Conservation (phyloP, 1,140 invertebrate species). For the Marisa cornuarietis region DNA sequence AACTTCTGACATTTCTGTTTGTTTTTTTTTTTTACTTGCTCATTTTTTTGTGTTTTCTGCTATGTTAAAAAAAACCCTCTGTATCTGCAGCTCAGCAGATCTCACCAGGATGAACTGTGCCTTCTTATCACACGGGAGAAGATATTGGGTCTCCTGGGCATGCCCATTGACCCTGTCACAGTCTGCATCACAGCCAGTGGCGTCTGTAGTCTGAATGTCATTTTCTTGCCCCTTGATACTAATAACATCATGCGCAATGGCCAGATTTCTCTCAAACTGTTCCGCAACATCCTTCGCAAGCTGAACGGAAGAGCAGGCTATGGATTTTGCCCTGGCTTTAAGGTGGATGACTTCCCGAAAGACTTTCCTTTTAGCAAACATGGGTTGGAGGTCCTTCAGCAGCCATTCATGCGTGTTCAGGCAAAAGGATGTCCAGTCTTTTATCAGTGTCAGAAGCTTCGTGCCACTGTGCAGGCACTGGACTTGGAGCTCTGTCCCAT, state of each 20-base stretch:
- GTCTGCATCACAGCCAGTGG: slow-evolving; percentile 7
- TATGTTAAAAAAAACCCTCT: background rate
- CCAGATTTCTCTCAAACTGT: background rate
- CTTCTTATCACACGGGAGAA: slow-evolving; percentile 1
- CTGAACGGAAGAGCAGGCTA: slow-evolving; percentile 18
- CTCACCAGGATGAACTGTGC: slow-evolving; percentile 10
- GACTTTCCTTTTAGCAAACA: background rate
- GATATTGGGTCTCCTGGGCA: background rate
- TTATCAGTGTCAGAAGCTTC: background rate
- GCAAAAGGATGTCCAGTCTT: slow-evolving; percentile 2
- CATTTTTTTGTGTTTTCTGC: background rate
- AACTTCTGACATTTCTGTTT: background rate
- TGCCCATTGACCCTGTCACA: slow-evolving; percentile 1
- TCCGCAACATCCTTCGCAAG: slow-evolving; percentile 11
- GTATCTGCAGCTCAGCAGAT: slow-evolving; percentile 11
- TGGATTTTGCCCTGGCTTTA: slow-evolving; percentile 22
- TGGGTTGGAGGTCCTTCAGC: slow-evolving; percentile 7
- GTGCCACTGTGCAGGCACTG: background rate
- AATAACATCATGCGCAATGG: background rate
- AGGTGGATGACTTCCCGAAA: slow-evolving; percentile 4
- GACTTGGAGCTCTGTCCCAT: slow-evolving; percentile 8
- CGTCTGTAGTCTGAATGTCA: slow-evolving; percentile 4
- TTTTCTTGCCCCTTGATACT: slow-evolving; percentile 6
- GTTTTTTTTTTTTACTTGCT: too few species aligned
- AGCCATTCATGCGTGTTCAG: slow-evolving; percentile 17